Base-by-base conservation (phyloP, 2,888 invertebrate species). In the Caenorhabditis virilis region DNA sequence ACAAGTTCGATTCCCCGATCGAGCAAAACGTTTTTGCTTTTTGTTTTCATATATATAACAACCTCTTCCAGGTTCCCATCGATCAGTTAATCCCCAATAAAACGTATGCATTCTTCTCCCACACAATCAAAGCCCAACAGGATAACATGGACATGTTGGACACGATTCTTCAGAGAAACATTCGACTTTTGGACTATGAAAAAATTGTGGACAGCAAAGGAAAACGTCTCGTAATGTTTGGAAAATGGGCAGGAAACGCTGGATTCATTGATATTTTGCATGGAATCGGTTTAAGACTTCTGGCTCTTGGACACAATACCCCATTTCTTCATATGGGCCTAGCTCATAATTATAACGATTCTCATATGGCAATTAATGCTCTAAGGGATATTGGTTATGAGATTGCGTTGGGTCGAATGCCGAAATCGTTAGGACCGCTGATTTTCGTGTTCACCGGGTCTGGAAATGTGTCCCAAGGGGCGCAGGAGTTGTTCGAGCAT, bases 291-390 rank as follows among this genome's bases (percentile, higher is more conserved):
- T 87, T 99, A 33, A 87, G 97, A 47, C 87, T 95, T 2, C 86
- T 98, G 53, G 97, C 97, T 0, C 86, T 98, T 23, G 98, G 98
- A 0, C 97, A 99, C 84, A 98, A 98, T 83, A 98, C 98, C 0
- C 98, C 98, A 0, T 98, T 99, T 83, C 95, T 98, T 90, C 95
- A 98, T 83, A 92, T 98, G 69, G 97, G 95, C 0, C 93, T 95
- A 4, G 94, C 98, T 0, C 98, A 98, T 83, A 99, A 99, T 85
- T 99, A 99, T 85, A 88, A 97, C 33, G 95, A 92, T 84, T 94
- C 93, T 0, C 93, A 93, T 78, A 95, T 95, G 93, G 97, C 97
- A 0, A 88, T 92, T 25, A 97, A 98, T 85, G 93, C 95, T 0
- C 91, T 99, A 39, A 88, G 98, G 18, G 98, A 98, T 84, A 93